Conservation (phyloP, 2,113 vertebrate species). For the Hippocampus guttulatus region DNA sequence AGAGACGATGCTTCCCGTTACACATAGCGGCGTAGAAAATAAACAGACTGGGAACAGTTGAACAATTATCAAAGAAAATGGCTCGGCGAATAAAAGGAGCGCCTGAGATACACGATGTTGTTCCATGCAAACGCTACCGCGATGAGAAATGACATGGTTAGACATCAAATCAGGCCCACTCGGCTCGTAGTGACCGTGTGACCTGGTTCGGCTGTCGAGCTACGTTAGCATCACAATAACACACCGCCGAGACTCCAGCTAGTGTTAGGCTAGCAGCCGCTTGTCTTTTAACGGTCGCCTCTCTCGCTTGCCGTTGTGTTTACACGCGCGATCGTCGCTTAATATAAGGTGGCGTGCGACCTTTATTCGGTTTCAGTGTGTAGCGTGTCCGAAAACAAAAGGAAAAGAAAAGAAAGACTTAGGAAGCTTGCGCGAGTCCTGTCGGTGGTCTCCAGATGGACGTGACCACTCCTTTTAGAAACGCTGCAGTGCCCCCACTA, state of each 20-base stretch:
- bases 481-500: conserved; percentile 54
- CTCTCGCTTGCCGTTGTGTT: background rate
- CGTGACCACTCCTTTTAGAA: conserved; percentile 68
- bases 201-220: conserved; percentile 59
- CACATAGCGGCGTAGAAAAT: background rate
- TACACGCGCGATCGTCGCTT: fast-evolving
- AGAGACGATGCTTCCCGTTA: too few relatives aligned
- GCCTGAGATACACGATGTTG: background rate
- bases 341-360: background rate
- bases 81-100: conserved; percentile 36
- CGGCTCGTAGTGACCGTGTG: conserved; percentile 27
- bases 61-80: conserved; percentile 8
- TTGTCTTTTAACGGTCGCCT: conserved; percentile 6
- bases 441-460: conserved; percentile 41
- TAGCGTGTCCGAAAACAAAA: background rate
- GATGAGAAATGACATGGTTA: conserved; percentile 22
- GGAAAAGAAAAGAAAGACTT: conserved; percentile 11
- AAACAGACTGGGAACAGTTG: background rate
- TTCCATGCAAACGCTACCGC: background rate
- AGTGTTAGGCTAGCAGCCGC: conserved; percentile 47
- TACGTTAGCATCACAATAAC: conserved; percentile 70
- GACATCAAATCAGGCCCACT: conserved; percentile 25
- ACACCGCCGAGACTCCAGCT: conserved; percentile 29
- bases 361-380: background rate
- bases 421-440: conserved; percentile 38